Percentiles rank a stretch among this genome's conserved stretches.
Conservation (phyloP, 2,797 vertebrate species). For the Parauchenoglanis ngamensis region DNA sequence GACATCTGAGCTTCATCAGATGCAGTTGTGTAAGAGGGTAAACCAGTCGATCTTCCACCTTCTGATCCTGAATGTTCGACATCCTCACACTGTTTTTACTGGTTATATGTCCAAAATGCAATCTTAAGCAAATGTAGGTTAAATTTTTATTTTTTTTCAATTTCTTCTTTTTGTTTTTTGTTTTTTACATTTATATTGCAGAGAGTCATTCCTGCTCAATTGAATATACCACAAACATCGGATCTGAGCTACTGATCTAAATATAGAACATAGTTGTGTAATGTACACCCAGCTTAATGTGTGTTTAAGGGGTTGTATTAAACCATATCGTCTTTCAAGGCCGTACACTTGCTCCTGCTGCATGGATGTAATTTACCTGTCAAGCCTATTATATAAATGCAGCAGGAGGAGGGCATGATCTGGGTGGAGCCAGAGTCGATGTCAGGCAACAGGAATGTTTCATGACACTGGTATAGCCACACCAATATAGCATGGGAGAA, state of each 20-base stretch:
- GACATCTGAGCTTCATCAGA: not conserved
- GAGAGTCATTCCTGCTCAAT: not conserved
- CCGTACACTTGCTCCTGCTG: no score
- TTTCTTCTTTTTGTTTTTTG: not conserved
- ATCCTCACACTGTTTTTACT: not conserved
- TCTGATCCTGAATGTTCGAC: not conserved
- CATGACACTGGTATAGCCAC: not conserved
- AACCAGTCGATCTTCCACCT: not conserved
- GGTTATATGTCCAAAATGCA: not conserved
- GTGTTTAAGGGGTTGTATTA: not conserved
- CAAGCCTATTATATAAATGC: not conserved
- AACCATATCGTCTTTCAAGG: not conserved
- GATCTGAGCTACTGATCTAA: not conserved
- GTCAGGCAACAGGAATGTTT: not conserved
- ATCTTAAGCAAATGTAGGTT: not conserved
- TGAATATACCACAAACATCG: not conserved
- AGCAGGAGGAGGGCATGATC: not conserved
- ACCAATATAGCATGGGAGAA: not conserved
- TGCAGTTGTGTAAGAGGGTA: not conserved
- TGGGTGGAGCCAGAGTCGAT: not conserved
- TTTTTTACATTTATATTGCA: not conserved
- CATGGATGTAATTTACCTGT: not conserved
- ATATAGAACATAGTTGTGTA: not conserved
- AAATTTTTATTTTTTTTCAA: not conserved
- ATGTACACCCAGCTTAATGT: not conserved